These are phyloP conservation scores for Bolinopsis microptera DNA, from an alignment of 37 sponge, comb jelly and placozoan species.

Conservation along the genomic window DNA sequence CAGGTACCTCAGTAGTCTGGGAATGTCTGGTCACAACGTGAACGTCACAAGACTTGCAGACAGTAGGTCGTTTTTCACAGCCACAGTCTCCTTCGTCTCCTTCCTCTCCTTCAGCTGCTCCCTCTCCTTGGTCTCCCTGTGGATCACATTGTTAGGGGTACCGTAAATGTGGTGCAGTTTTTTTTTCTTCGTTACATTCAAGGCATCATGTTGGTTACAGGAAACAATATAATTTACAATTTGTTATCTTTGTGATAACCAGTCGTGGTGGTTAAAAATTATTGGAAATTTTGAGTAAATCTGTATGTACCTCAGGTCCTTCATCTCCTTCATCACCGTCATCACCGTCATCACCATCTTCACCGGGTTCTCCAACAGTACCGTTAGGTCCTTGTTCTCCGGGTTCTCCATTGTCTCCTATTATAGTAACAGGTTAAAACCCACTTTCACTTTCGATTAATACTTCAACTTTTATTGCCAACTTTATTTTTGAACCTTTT, in stretches of 20 bases:
- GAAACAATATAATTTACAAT: too few relatives aligned
- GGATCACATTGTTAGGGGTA: neutral
- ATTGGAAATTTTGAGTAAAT: too few relatives aligned
- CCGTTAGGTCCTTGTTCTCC: conserved; percentile 50
- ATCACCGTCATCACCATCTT: conserved; percentile 49
- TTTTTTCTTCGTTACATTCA: too few relatives aligned
- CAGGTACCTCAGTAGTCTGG: conserved; percentile 54
- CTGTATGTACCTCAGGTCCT: conserved; percentile 28
- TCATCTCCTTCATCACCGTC: conserved; percentile 65
- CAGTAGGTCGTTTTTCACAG: neutral
- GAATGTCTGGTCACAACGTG: conserved; percentile 51
- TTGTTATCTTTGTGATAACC: too few relatives aligned
- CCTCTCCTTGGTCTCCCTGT: conserved; percentile 47
- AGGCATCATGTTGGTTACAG: too few relatives aligned
- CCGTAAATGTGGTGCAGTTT: too few relatives aligned
- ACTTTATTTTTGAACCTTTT: too few relatives aligned
- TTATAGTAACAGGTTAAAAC: neutral
- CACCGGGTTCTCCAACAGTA: neutral
- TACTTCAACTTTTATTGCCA: too few relatives aligned
- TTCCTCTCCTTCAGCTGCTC: conserved; percentile 14
- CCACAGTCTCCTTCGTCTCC: conserved; percentile 56
- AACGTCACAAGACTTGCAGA: conserved; percentile 24
- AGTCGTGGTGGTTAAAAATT: too few relatives aligned
- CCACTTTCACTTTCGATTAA: neutral
- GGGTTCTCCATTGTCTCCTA: conserved; percentile 4